A percentile compares a stretch with the other conserved stretches of the same genome.
phyloP scores from a whole-genome alignment of 2,113 vertebrate species.

The Alosa alosa region DNA sequence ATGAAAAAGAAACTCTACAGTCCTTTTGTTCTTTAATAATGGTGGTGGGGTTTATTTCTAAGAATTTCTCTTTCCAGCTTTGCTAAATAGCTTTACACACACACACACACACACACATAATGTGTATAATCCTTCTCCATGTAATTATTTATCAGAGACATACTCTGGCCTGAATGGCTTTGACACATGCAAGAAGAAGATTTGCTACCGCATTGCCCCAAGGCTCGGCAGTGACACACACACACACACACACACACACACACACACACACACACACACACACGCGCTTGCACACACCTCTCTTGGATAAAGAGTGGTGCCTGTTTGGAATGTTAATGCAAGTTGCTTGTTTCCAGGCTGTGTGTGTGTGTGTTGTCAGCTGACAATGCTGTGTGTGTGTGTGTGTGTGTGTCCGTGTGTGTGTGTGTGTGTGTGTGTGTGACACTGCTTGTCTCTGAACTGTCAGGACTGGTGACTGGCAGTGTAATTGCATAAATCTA shows the following conservation, averaged over 20 bases:
- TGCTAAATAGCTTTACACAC: neutral
- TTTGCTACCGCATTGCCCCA: neutral
- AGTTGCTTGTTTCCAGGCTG: neutral
- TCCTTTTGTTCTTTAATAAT: no score
- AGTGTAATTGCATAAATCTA: no score
- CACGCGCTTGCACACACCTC: no score
- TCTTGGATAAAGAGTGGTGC: constrained; percentile 42
- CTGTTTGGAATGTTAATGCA: constrained; percentile 42
- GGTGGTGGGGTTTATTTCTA: no score
- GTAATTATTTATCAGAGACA: no score
- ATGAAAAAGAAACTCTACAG: no score
- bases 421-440: neutral
- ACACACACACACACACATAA: neutral
- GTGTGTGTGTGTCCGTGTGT: neutral
- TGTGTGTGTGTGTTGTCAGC: constrained; percentile 37
- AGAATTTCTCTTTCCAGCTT: no score
- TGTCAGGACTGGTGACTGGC: constrained; percentile 45
- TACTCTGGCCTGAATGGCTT: no score
- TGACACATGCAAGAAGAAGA: neutral
- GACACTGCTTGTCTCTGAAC: neutral
- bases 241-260: constrained; percentile 21
- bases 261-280: neutral
- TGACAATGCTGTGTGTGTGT: constrained; percentile 6
- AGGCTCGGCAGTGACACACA: neutral
- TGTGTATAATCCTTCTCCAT: no score